These are phyloP conservation scores for Galemys pyrenaicus DNA, from an alignment of 2,113 vertebrate genomes.

Conservation along the genomic window DNA sequence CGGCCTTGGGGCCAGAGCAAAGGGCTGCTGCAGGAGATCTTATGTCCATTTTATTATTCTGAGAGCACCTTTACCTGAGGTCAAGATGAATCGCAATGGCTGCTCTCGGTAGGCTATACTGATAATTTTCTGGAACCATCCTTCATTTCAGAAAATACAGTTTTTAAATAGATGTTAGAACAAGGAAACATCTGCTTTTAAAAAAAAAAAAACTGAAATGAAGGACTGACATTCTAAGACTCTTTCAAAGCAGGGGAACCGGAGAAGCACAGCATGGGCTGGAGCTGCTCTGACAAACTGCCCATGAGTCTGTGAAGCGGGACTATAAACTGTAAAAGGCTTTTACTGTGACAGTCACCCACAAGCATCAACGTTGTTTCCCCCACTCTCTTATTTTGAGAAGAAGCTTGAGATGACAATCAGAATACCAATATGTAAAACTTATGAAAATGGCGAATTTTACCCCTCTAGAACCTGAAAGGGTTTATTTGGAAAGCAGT, in stretches of 20 bases:
- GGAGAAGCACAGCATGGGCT: not conserved
- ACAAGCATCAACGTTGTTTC: not conserved
- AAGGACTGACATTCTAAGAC: not conserved
- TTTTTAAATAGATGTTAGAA: not conserved
- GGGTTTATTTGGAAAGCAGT: not conserved
- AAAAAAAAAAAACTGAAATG: not conserved
- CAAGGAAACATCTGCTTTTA: not conserved
- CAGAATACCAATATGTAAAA: rapidly evolving
- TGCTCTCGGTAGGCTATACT: not conserved
- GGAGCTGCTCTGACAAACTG: not conserved
- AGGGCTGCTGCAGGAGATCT: not conserved
- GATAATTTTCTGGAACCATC: constrained; percentile 9
- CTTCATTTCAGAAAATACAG: not conserved
- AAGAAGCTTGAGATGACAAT: not conserved
- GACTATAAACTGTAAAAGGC: not conserved
- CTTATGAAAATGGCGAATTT: not conserved
- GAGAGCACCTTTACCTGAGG: not conserved
- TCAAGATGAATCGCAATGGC: not conserved
- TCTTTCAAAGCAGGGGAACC: not conserved
- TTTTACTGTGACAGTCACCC: not conserved
- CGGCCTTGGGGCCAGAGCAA: not conserved
- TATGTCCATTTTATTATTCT: not conserved
- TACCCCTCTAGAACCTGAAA: not conserved
- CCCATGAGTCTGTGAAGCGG: not conserved
- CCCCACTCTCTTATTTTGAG: not conserved